Evolutionary conservation across 2,113 vertebrate species (phyloP), one percentile per base, ranked within the genome.

Genomic region (Pungitius pungitius): DNA sequence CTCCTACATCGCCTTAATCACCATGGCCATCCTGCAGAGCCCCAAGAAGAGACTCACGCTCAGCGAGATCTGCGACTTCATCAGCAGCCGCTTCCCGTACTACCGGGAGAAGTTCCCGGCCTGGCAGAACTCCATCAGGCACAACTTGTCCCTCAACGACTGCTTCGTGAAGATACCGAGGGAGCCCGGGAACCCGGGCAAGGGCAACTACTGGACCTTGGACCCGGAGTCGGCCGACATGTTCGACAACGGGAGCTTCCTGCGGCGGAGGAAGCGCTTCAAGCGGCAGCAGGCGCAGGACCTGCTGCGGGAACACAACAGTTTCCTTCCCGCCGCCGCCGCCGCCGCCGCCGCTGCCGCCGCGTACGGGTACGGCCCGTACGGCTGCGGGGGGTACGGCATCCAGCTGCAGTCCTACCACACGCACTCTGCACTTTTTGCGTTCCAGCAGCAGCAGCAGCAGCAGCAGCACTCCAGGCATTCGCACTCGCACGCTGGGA

Each of bases 1-100:
- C 94, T 97, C 96, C 3, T 97, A 97, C 93, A 97, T 97, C 88
- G 96, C 96, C 85, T 92, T 97, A 74, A 97, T 97, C 92, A 97
- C 96, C 86, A 97, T 97, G 96, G 92, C 96, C 86, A 97, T 97
- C 90, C 95, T 97, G 73, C 96, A 97, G 92, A 97, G 96, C 82
- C 95, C 96, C 69, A 96, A 97, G 77, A 97, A 97, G 93, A 89
- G 96, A 47, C 95, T 97, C 65, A 97, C 96, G 47, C 95, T 97
- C 63, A 97, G 96, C 91, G 95, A 95, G 87, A 95, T 95, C 83
- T 95, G 95, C 83, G 95, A 95, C 87, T 95, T 95, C 87, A 95
- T 95, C 91, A 95, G 95, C 87, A 93, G 91, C 90, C 92, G 95
- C 74, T 95, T 95, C 90, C 95, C 94, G 2, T 95, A 95, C 85